Percentiles rank a stretch among this genome's conserved stretches.
Conservation (phyloP, 2,888 invertebrate species). For the Lycocerus yunnanus region DNA sequence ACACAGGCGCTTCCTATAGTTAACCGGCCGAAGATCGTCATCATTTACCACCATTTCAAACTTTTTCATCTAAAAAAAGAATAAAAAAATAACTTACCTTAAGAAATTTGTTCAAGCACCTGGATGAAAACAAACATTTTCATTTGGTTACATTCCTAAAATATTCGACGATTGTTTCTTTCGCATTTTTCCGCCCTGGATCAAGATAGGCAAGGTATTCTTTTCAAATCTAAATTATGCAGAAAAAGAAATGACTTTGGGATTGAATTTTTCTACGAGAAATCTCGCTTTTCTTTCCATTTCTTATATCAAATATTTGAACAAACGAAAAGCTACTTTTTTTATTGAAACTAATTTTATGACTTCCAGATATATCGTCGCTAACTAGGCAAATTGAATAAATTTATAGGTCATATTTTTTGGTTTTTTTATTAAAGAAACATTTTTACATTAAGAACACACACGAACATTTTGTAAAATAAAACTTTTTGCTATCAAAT, state of each 20-base stretch:
- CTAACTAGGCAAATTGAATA: not conserved
- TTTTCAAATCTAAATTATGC: slow-evolving; percentile 25
- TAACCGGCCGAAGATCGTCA: slow-evolving; percentile 10
- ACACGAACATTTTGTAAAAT: slow-evolving; percentile 59
- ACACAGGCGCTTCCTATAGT: slow-evolving; percentile 14
- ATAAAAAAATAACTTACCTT: not conserved
- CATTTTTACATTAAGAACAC: slow-evolving; percentile 62
- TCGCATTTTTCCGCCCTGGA: slow-evolving; percentile 11
- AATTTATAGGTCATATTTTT: slow-evolving; percentile 4
- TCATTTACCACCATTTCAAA: slow-evolving; percentile 3
- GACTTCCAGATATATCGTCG: not conserved
- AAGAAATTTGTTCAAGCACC: not conserved
- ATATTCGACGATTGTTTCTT: slow-evolving; percentile 1
- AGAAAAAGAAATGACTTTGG: slow-evolving; percentile 26
- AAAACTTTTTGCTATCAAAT: slow-evolving; percentile 26
- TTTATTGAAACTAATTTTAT: not conserved
- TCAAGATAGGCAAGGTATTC: slow-evolving; percentile 3
- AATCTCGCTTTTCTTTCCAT: slow-evolving; percentile 19
- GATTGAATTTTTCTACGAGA: slow-evolving; percentile 21
- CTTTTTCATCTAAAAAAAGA: not conserved
- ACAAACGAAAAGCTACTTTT: slow-evolving; percentile 10
- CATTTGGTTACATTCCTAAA: not conserved
- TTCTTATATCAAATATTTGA: slow-evolving; percentile 27
- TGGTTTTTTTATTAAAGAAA: slow-evolving; percentile 60
- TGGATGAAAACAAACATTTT: not conserved